Percentiles rank a stretch among this genome's conserved stretches.
These are phyloP conservation scores for Cenopis cana DNA, from an alignment of 2,888 invertebrate genomes.

Conservation along the genomic window DNA sequence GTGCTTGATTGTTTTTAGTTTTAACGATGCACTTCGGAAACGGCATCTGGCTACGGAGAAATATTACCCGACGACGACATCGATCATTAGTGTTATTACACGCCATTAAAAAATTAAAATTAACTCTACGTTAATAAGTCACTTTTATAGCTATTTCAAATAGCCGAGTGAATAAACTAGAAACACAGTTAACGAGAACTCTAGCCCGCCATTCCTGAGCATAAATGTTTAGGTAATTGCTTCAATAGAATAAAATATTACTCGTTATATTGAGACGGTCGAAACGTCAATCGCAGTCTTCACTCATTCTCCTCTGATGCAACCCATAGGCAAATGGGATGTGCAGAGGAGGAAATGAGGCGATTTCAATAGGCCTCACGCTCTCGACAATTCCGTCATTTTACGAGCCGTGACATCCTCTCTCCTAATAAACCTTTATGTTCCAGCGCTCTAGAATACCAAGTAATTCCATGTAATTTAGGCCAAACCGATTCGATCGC, in stretches of 20 bases:
- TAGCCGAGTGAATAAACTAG: constrained; percentile 7
- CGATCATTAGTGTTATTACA: constrained; percentile 26
- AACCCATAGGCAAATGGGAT: constrained; percentile 41
- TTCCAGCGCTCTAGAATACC: constrained; percentile 35
- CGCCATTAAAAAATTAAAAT: constrained; percentile 33
- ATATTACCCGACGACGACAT: constrained; percentile 19
- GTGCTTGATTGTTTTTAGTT: constrained; percentile 17
- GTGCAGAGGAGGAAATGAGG: constrained; percentile 39
- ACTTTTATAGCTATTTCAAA: constrained; percentile 27
- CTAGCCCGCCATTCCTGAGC: neutral
- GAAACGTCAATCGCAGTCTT: constrained; percentile 36
- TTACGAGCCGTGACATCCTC: constrained; percentile 41
- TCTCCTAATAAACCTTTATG: constrained; percentile 45
- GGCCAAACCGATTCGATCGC: constrained; percentile 40
- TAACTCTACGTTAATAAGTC: constrained; percentile 23
- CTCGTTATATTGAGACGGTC: constrained; percentile 18
- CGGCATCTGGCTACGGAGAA: constrained; percentile 22
- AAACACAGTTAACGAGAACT: constrained; percentile 17
- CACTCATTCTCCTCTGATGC: constrained; percentile 30
- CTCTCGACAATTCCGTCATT: constrained; percentile 43
- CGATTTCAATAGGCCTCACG: constrained; percentile 45
- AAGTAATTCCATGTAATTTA: constrained; percentile 40
- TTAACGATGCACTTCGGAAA: constrained; percentile 5
- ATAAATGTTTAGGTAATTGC: constrained; percentile 14
- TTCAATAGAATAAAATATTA: constrained; percentile 27